phyloP scores from a whole-genome alignment of 2,888 invertebrate genomes.

The Hedya salicella region DNA sequence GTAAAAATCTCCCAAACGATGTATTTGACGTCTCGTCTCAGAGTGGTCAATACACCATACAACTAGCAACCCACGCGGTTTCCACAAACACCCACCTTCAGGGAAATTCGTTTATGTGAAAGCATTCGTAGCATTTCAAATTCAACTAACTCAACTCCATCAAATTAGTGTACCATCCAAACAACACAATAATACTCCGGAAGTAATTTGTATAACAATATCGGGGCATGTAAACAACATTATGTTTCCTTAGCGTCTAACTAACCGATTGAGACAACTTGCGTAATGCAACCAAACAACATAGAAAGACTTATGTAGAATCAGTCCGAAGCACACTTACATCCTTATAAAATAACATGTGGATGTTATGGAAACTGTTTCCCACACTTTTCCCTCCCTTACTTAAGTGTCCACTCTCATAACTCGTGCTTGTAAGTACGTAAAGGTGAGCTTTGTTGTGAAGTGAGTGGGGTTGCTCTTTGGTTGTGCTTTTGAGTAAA shows the following conservation, averaged over 20 bases:
- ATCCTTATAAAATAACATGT: background rate
- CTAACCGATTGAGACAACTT: slow-evolving; percentile 14
- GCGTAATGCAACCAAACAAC: background rate
- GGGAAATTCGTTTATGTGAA: too few relatives aligned
- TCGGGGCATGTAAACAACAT: slow-evolving; percentile 5
- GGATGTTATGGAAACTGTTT: background rate
- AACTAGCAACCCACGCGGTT: too few relatives aligned
- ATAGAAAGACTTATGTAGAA: background rate
- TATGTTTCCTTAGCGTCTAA: slow-evolving; percentile 6
- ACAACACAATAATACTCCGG: background rate
- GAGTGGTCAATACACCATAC: too few relatives aligned
- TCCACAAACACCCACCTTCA: too few relatives aligned
- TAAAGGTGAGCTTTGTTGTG: background rate
- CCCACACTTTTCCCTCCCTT: background rate
- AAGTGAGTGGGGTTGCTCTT: background rate
- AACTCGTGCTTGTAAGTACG: background rate
- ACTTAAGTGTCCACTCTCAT: background rate
- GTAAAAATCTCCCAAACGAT: too few relatives aligned
- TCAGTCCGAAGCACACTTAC: background rate
- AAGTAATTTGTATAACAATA: slow-evolving; percentile 13
- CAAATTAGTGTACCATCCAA: background rate
- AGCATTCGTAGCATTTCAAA: too few relatives aligned
- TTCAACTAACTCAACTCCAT: background rate
- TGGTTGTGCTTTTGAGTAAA: background rate
- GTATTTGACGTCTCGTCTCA: too few relatives aligned